Base-by-base conservation (phyloP, 1,140 invertebrate species). In the Stegodyphus mimosarum region DNA sequence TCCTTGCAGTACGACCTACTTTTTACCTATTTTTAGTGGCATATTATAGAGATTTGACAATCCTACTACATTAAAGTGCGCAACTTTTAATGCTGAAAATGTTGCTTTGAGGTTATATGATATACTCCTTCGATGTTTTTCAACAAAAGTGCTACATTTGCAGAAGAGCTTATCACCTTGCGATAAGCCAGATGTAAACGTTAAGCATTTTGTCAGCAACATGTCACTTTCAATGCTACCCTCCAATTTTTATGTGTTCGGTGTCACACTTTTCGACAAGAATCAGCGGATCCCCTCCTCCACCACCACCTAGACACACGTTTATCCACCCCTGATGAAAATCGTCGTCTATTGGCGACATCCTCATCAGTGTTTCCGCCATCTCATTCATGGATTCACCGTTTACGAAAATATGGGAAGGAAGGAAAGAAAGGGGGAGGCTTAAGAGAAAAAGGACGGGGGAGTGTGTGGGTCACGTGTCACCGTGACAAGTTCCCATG, bases 401-500 rank as follows among this genome's bases (percentile, higher is more conserved):
- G 72, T 33, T 74, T 17, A n/a, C 13, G 15, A 13, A 64, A 53
- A 49, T 53, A 60, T 50, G 60, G 60, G 60, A 50, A 6, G 55
- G 17, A 60, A 53, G 33, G 18, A 64, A 49, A 76, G 33, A 17
- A 66, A 76, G 18, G 55, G 74, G 33, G 33, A 33, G 33, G 33
- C 33, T 33, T 3, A 33, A 33, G 33, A 33, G 33, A 33, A 33
- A 63, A 18, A 70, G 60, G 9, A 49, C 18, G 15, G n/a, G 33
- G n/a, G 33, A 53, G 7, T 53, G 33, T 51, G 69, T 49, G n/a
- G 33, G 78, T 83, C 80, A 33, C 80, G 80, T 83, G 80, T 66
- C 49, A 52, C 18, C 55, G 63, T 74, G 80, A 83, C 80, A 33
- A 33, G 80, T 74, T 74, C 80, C 80, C 80, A 83, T 74, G 70